Conservation (phyloP, 2,797 vertebrate species). For the Parauchenoglanis ngamensis region DNA sequence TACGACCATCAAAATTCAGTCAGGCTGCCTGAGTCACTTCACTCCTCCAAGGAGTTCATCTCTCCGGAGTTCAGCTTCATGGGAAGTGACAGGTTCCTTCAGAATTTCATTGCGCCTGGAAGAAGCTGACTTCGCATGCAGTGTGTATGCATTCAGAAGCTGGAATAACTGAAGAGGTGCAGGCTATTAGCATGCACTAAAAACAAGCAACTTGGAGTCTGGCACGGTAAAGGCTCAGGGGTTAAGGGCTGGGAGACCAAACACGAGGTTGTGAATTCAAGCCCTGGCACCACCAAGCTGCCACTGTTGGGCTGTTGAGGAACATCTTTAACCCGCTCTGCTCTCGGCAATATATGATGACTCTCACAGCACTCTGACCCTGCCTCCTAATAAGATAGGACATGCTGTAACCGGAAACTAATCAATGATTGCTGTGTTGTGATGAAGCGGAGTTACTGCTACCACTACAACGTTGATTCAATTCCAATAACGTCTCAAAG, state of each 20-base stretch:
- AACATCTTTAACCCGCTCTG: neutral
- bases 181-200: constrained; percentile 54
- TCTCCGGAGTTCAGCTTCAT: constrained; percentile 62
- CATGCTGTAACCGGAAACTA: neutral
- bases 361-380: neutral
- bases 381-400: neutral
- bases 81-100: constrained; percentile 64
- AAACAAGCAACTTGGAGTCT: neutral
- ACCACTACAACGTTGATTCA: neutral
- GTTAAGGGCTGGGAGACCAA: neutral
- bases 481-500: neutral
- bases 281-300: neutral
- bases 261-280: neutral
- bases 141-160: constrained; percentile 59
- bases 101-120: constrained; percentile 65
- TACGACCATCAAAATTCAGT: constrained; percentile 63
- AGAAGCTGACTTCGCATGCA: constrained; percentile 66
- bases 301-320: neutral
- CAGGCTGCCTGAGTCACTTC: constrained; percentile 56
- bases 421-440: neutral
- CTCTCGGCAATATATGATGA: neutral
- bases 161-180: constrained; percentile 46
- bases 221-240: neutral
- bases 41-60: constrained; percentile 55
- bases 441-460: neutral